Base-by-base conservation (phyloP, 2,888 invertebrate species). In the Malthinus flaveolus region DNA sequence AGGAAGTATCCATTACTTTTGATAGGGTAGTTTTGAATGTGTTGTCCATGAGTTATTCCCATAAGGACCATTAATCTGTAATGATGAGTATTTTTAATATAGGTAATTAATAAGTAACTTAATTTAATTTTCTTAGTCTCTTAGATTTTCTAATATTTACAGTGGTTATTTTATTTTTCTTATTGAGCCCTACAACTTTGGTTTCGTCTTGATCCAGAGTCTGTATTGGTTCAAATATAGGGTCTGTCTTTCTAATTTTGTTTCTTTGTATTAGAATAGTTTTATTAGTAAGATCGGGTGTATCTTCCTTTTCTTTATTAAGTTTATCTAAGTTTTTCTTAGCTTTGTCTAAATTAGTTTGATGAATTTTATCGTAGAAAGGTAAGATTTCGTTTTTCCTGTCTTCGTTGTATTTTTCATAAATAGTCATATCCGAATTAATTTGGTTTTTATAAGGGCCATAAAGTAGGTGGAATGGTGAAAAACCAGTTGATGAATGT, bases 1-100 rank as follows among this genome's bases (percentile, higher is more conserved):
- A 56, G 9, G 15, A 65, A 55, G 45, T 56, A 63, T 31, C 64
- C 61, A 15, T 56, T 59, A 32, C 55, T 49, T 6, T 57, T 31
- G 45, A 66, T 50, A 7, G 37, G 36, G 12, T 56, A 44, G 11
- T 56, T 48, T 47, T 47, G 59, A 61, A 66, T 59, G 23, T 23
- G 23, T 3, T 23, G 23, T 23, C n/a, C n/a, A n/a, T n/a, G 23
- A 5, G 5, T 23, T 5, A 23, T 23, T 23, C 23, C 23, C 23
- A 23, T 23, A 2, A 23, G 2, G 2, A 23, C 23, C 23, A 23
- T 23, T 5, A 23, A 23, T 5, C 23, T 23, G 23, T 23, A 23
- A 23, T 3, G 3, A 23, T 3, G 23, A 23, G 23, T 2, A 23
- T n/a, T n/a, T n/a, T n/a, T n/a, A n/a, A n/a, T n/a, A n/a, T n/a